phyloP scores from a whole-genome alignment of 2,888 invertebrate species.

The Steromphala cineraria region DNA sequence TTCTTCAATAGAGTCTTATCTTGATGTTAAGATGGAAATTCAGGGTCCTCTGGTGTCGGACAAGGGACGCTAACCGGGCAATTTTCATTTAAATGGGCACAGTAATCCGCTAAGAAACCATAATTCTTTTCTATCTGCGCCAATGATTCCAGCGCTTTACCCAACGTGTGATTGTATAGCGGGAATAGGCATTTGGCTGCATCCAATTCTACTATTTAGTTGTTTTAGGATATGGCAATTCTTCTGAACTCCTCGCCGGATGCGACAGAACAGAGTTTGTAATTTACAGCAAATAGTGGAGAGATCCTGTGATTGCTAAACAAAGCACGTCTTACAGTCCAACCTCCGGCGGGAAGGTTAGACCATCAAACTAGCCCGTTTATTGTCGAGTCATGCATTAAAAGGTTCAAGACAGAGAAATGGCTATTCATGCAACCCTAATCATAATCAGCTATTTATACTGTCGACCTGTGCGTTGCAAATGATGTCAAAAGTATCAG shows the following conservation, averaged over 20 bases:
- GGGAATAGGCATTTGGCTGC: constrained; percentile 2
- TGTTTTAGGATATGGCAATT: background rate
- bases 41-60: constrained; percentile 3
- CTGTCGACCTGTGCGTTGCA: background rate
- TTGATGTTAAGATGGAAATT: constrained; percentile 8
- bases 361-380: background rate
- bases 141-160: background rate
- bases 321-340: background rate
- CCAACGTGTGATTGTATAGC: background rate
- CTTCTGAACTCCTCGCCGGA: background rate
- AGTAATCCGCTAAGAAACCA: constrained; percentile 2
- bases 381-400: background rate
- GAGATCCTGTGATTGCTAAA: background rate
- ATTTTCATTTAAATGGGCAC: constrained; percentile 6
- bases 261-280: background rate
- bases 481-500: too few species aligned
- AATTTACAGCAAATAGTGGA: constrained; percentile 2
- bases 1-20: background rate
- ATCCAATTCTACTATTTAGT: constrained; percentile 3
- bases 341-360: background rate
- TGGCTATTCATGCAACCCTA: too few species aligned
- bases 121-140: constrained; percentile 5
- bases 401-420: background rate
- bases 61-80: background rate
- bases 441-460: background rate